These are phyloP conservation scores for Yponomeuta evonymella DNA, from an alignment of 2,888 invertebrate species.

Conservation along the genomic window DNA sequence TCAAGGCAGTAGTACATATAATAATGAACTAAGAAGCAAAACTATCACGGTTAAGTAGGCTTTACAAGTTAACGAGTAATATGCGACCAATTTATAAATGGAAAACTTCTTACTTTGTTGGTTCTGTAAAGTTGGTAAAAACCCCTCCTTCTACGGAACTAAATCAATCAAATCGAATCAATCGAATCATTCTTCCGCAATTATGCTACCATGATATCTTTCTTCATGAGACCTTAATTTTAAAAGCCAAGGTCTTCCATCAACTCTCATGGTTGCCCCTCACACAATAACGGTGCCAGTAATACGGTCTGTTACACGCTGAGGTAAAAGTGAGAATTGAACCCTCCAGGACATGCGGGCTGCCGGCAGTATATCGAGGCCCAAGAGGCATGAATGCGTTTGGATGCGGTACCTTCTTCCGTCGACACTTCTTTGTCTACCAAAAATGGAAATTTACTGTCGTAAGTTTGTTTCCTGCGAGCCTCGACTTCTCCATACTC, in stretches of 20 bases:
- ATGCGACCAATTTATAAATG: too few relatives aligned
- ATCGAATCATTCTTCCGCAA: neutral
- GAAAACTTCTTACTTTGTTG: neutral
- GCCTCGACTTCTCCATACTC: too few relatives aligned
- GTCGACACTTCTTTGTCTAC: too few relatives aligned
- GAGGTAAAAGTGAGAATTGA: constrained; percentile 60
- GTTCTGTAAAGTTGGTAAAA: too few relatives aligned
- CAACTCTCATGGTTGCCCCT: too few relatives aligned
- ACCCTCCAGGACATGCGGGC: constrained; percentile 54
- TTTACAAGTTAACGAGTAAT: too few relatives aligned
- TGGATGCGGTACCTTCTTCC: constrained; percentile 16
- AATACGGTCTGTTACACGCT: constrained; percentile 52
- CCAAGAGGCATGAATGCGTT: neutral
- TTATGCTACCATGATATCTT: neutral
- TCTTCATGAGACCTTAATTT: neutral
- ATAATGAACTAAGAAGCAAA: too few relatives aligned
- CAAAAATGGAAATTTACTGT: too few relatives aligned
- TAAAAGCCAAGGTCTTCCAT: too few relatives aligned
- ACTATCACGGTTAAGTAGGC: too few relatives aligned
- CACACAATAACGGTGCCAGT: constrained; percentile 37
- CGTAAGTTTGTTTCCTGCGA: too few relatives aligned
- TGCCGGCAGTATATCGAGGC: neutral
- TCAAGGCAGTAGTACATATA: too few relatives aligned
- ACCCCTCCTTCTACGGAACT: neutral
- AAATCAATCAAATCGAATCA: neutral